These are phyloP conservation scores for Ascidia mentula DNA, from an alignment of 23 tunicate genomes.

Conservation along the genomic window DNA sequence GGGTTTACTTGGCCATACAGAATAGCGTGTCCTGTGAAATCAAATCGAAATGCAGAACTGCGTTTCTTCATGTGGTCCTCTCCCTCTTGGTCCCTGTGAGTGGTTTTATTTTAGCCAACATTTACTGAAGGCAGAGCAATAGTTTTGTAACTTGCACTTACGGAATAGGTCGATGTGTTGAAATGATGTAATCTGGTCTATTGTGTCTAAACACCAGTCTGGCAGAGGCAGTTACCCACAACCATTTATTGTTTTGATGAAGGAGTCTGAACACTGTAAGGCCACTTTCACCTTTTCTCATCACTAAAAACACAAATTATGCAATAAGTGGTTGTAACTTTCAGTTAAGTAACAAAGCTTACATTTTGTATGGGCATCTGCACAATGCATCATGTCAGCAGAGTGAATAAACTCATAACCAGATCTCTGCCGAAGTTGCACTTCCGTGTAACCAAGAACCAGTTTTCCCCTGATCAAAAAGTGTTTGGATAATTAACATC, in stretches of 20 bases:
- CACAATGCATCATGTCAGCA: constrained; percentile 99
- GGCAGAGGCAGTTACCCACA: constrained; percentile 97
- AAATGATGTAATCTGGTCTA: constrained; percentile 82
- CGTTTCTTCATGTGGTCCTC: constrained; percentile 92
- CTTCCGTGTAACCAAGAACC: constrained; percentile 89
- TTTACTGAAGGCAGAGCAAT: too few species aligned
- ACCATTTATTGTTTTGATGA: constrained; percentile 83
- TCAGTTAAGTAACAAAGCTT: constrained; percentile 21
- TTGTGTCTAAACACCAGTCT: constrained; percentile 58
- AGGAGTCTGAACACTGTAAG: constrained; percentile 80
- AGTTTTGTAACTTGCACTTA: constrained; percentile 42
- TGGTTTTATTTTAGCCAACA: neutral
- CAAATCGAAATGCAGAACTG: constrained; percentile 70
- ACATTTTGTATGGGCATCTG: constrained; percentile 96
- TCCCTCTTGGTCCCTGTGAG: constrained; percentile 87
- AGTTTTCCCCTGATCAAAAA: constrained; percentile 72
- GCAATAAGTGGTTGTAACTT: neutral
- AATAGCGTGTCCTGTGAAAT: constrained; percentile 95
- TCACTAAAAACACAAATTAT: constrained; percentile 46
- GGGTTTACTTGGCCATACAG: constrained; percentile 87
- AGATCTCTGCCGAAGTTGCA: constrained; percentile 75
- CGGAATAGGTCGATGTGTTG: constrained; percentile 93
- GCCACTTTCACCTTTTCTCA: constrained; percentile 91
- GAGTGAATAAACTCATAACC: constrained; percentile 97
- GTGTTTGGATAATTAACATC: neutral